Percentiles rank a stretch among this genome's conserved stretches.
Evolutionary conservation across 2,113 vertebrate genomes (phyloP).

Genomic region (Nyctereutes procyonoides): DNA sequence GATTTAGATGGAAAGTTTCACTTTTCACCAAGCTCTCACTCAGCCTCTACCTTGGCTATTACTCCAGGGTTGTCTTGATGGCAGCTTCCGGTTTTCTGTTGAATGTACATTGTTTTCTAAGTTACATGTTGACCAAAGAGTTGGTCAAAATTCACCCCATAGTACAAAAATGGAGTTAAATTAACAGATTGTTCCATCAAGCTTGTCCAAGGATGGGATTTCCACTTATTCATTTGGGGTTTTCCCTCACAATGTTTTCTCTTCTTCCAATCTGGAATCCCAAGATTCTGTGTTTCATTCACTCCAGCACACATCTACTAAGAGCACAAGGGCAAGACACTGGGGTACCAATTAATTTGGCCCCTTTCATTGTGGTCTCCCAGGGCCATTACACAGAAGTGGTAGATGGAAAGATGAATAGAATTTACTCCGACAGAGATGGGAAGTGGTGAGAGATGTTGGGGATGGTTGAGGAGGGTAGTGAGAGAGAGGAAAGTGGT

Average conservation of each 20-base stretch:
- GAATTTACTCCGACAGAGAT: not conserved
- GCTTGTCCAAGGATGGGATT: not conserved
- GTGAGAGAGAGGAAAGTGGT: not conserved
- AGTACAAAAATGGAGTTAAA: not conserved
- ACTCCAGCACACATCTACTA: not conserved
- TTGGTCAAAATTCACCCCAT: not conserved
- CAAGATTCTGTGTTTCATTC: not conserved
- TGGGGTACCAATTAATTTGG: not conserved
- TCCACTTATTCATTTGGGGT: not conserved
- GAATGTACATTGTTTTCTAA: not conserved
- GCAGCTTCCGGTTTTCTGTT: not conserved
- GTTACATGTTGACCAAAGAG: not conserved
- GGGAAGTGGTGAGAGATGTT: not conserved
- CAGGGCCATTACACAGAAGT: not conserved
- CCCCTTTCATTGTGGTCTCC: not conserved
- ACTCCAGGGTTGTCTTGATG: not conserved
- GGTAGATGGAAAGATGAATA: not conserved
- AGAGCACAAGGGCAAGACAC: not conserved
- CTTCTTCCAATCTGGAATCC: not conserved
- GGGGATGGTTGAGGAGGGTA: not conserved
- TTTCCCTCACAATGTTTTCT: not conserved
- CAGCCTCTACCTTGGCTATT: not conserved
- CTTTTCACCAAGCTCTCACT: not conserved
- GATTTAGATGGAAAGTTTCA: not conserved
- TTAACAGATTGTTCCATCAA: not conserved